Evolutionary conservation across 1,140 invertebrate genomes (phyloP), one percentile per base, ranked within the genome.

Genomic region (Ceratina calcarata): DNA sequence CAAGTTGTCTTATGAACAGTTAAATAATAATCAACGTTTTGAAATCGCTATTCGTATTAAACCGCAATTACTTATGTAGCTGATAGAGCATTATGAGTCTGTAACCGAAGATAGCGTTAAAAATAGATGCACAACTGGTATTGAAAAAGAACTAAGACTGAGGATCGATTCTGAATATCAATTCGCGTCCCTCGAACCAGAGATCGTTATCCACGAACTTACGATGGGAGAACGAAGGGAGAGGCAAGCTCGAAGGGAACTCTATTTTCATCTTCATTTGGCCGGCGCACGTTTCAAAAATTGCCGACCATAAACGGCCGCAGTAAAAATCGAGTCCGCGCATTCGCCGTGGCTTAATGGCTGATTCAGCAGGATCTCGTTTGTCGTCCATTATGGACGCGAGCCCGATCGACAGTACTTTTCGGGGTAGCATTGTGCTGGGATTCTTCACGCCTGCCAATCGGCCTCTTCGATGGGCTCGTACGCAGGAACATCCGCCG

Each of bases 371-470:
- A 83, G 72, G 60, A 80, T 86, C 75, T 78, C 66, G 82, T 72
- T 80, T 64, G 64, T 58, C 78, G 53, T 69, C 85, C 86, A 89
- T 91, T 90, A 91, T 89, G 87, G 85, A 82, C 80, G 87, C 85
- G 84, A 84, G 84, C 84, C 37, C 74, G 89, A 90, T 90, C 86
- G 88, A 87, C 86, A 86, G 86, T 89, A 89, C 91, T 91, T 86
- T 81, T 86, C 78, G 37, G 82, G 79, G 82, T 83, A 84, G 83
- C 86, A 90, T 92, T 92, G 89, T 91, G 80, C 84, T 6, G 78
- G 80, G 82, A 91, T 92, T 90, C 79, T 91, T 89, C 89, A 92
- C 89, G 91, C 88, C 90, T 91, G 90, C 86, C 90, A 91, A 90
- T 91, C 89, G 85, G 62, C 68, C 27, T 32, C 22, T n/a, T 62